phyloP scores from a whole-genome alignment of 2,113 vertebrate genomes.

The Hippocampus comes region DNA sequence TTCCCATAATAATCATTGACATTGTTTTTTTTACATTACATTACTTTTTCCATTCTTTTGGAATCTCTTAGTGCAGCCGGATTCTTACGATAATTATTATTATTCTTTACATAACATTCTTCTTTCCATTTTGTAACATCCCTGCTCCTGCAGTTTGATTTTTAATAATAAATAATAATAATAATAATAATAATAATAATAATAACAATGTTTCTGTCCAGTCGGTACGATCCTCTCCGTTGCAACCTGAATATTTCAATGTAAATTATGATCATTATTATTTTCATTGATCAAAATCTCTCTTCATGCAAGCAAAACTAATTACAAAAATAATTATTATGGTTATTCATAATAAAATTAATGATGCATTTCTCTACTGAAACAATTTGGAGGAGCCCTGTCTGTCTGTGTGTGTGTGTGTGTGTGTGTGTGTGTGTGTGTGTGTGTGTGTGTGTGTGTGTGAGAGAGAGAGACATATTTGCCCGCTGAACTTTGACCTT shows the following conservation, averaged over 20 bases:
- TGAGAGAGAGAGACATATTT: neutral
- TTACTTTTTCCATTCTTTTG: neutral
- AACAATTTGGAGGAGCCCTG: too few relatives aligned
- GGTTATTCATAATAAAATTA: neutral
- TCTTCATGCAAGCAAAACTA: neutral
- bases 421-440: too few relatives aligned
- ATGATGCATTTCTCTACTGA: neutral
- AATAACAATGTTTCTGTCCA: too few relatives aligned
- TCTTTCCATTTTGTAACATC: neutral
- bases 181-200: neutral
- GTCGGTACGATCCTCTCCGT: too few relatives aligned
- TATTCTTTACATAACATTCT: neutral
- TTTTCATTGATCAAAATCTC: neutral
- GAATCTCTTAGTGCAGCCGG: neutral
- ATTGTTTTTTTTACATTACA: neutral
- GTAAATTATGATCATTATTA: neutral
- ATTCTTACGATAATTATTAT: neutral
- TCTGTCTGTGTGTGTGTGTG: too few relatives aligned
- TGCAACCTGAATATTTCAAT: too few relatives aligned
- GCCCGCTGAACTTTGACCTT: neutral
- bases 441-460: too few relatives aligned
- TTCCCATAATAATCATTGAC: conserved; percentile 5
- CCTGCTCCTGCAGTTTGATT: neutral
- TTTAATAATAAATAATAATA: neutral
- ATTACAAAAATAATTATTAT: too few relatives aligned